Evolutionary conservation across 2,113 vertebrate species (phyloP), one percentile per base, ranked within the genome.

Genomic region (Junco hyemalis): DNA sequence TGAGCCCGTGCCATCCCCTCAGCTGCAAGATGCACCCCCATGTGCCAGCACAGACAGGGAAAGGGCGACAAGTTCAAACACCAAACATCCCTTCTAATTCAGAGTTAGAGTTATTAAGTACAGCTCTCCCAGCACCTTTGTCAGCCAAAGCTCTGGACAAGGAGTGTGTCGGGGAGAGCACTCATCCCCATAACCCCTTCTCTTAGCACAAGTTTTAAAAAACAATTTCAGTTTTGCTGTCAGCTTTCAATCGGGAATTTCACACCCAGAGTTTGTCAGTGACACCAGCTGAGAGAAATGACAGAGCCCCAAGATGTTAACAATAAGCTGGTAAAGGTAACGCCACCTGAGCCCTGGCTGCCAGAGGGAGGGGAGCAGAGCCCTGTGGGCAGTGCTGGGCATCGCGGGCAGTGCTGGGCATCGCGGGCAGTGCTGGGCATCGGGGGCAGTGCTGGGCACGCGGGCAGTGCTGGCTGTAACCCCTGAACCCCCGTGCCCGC

Each of bases 101-200:
- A 65, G n/a, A 33, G 45, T 4, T 21, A 11, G 14, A 19, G 38
- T 24, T 29, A 2, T 15, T 10, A 4, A 40, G 5, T 3, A 1
- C 82, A n/a, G 68, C 86, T 44, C 48, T 47, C 14, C 63, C 40
- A 2, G 28, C 6, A 7, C 74, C 48, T n/a, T 71, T 25, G 54
- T 71, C 12, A 72, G 54, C 36, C 76, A 77, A 21, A 61, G 48
- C 44, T 70, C 35, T 29, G 28, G 28, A 44, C n/a, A 17, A 19
- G 51, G 60, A 59, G 13, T 0, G 0, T 14, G 4, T 33, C 0
- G 0, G 26, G 29, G 24, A 31, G 4, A 51, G 40, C 26, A 4
- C 53, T 48, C 23, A 22, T 59, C 50, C 54, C 35, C 36, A 12
- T 9, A 40, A 45, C 3, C 1, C 5, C 9, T 26, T 68, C 47